Base-by-base conservation (phyloP, 2,888 invertebrate species). In the Morinoia aosen region DNA sequence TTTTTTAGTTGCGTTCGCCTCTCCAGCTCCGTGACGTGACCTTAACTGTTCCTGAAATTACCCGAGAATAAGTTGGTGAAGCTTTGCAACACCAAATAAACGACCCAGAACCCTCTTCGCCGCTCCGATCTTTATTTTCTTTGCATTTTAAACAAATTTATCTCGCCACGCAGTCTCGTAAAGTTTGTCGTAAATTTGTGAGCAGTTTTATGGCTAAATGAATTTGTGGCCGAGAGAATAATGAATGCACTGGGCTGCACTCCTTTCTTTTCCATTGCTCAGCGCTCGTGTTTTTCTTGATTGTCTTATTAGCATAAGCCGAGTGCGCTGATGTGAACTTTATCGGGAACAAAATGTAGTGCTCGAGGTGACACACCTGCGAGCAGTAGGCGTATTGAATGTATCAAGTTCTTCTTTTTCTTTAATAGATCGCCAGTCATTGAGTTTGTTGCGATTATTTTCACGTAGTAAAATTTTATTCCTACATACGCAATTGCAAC, bases 101-200 rank as follows among this genome's bases (percentile, higher is more conserved):
- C 48, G 90, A 14, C 64, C 90, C 48, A 39, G 90, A 39, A 39
- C 90, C 88, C 90, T 39, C 8, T 8, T 90, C 90, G 39, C 11
- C 1, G 40, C 12, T 90, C 40, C 40, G 90, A 8, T 90, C 90
- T 40, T 48, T 90, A 39, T 48, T 90, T 90, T 90, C 48, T 40
- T 39, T 90, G 39, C 40, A 39, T 48, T 90, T 90, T 90, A 40
- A 90, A 8, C 12, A 48, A 90, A 90, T 57, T 93, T 93, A 57
- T 57, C 48, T 39, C 58, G 33, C 93, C 25, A 33, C 93, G 57
- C 57, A 57, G 57, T 57, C 57, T 57, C 93, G 57, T 93, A 93
- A 93, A 93, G 39, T 93, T 93, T 93, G 93, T 93, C 48, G 57
- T 57, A 57, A 93, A 93, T 93, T 93, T 57, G 56, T 33, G 58